phyloP scores from a whole-genome alignment of 2,113 vertebrate species.

The Delphinus delphis region DNA sequence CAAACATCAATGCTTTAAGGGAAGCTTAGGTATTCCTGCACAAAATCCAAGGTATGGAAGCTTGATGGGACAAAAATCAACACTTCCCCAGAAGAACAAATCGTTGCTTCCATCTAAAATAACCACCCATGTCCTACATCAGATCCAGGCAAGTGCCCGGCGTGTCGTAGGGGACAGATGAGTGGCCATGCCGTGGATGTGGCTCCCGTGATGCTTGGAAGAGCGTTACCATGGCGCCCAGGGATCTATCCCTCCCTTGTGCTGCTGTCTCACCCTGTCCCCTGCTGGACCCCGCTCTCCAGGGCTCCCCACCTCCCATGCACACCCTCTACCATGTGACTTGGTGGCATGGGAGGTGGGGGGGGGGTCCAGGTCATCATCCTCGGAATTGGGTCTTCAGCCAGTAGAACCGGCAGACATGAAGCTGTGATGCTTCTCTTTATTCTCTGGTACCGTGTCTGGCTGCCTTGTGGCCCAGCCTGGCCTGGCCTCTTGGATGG shows the following conservation, averaged over 20 bases:
- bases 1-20: rapidly evolving
- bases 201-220: rapidly evolving
- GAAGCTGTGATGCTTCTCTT: rapidly evolving
- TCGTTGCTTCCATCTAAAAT: rapidly evolving
- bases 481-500: neutral
- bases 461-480: neutral
- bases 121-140: rapidly evolving
- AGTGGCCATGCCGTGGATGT: rapidly evolving
- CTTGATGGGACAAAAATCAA: neutral
- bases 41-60: neutral
- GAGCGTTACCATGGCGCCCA: rapidly evolving
- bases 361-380: neutral
- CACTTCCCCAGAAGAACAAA: neutral
- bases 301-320: too few species aligned
- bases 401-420: neutral
- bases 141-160: rapidly evolving
- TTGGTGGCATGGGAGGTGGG: too few species aligned
- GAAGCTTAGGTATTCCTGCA: too few species aligned
- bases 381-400: neutral
- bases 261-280: rapidly evolving
- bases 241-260: too few species aligned
- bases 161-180: neutral
- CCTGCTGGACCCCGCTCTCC: neutral
- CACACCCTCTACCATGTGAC: neutral
- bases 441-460: neutral